Conservation (phyloP, 2,888 invertebrate genomes). For the Papilio protenor region DNA sequence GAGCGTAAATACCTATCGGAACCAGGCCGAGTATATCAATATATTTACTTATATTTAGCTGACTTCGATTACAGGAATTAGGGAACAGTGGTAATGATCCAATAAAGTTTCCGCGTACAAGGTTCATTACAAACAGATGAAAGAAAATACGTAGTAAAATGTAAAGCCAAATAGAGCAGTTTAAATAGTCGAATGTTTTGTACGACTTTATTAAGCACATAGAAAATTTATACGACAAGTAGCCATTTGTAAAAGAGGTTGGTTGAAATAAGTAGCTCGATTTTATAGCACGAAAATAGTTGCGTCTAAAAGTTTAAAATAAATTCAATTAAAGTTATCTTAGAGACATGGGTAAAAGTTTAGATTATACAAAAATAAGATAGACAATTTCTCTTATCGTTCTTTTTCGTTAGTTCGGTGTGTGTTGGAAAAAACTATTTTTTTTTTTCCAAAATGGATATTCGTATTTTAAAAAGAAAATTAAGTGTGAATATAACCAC, state of each 20-base stretch:
- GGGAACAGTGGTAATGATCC: conserved; percentile 41
- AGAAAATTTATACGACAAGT: conserved; percentile 26
- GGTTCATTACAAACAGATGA: conserved; percentile 35
- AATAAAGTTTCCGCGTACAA: conserved; percentile 36
- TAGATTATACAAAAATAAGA: conserved; percentile 4
- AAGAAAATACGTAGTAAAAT: conserved; percentile 31
- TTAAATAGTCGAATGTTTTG: conserved; percentile 19
- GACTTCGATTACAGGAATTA: conserved; percentile 39
- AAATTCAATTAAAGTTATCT: conserved; percentile 22
- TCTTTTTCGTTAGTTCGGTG: not conserved
- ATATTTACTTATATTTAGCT: conserved; percentile 39
- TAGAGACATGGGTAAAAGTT: conserved; percentile 11
- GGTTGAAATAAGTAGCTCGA: conserved; percentile 2
- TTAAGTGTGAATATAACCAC: not conserved
- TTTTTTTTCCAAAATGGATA: not conserved
- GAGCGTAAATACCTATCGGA: conserved; percentile 38
- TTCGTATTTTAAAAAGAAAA: not conserved
- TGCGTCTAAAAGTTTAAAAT: conserved; percentile 6
- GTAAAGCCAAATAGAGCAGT: conserved; percentile 26
- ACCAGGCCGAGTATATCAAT: conserved; percentile 39
- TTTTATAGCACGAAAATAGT: conserved; percentile 7
- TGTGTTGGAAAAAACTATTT: not conserved
- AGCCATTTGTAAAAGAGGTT: conserved; percentile 9
- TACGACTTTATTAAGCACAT: not conserved
- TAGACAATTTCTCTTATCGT: conserved; percentile 6